Percentiles rank a stretch among this genome's conserved stretches.
Evolutionary conservation across 2,888 invertebrate genomes (phyloP).

Genomic region (Trichogramma evanescens): DNA sequence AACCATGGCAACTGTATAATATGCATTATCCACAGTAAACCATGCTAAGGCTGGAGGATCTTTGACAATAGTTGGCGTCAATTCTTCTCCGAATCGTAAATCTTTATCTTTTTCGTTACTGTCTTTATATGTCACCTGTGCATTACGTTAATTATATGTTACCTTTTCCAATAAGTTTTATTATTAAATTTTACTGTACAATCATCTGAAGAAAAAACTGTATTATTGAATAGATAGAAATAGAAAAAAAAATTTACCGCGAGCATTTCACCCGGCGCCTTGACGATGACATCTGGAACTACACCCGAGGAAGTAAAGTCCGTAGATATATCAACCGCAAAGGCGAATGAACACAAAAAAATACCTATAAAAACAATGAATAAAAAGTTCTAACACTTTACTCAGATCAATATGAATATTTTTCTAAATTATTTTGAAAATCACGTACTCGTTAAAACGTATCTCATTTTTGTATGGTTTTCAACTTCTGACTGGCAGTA

Average conservation of each 20-base stretch:
- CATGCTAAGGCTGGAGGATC: constrained; percentile 28
- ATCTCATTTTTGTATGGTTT: constrained; percentile 8
- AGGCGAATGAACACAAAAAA: constrained; percentile 4
- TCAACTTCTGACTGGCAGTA: not conserved
- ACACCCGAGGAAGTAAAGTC: constrained; percentile 8
- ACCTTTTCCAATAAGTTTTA: not conserved
- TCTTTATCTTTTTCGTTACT: constrained; percentile 16
- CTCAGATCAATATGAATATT: no score
- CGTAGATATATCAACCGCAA: constrained; percentile 11
- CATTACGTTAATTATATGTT: not conserved
- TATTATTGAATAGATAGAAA: not conserved
- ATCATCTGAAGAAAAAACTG: not conserved
- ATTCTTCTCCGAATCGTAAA: constrained; percentile 33
- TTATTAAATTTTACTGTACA: not conserved
- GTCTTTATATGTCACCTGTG: constrained; percentile 17
- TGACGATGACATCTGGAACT: constrained; percentile 14
- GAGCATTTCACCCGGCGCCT: constrained; percentile 13
- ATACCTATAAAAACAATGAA: not conserved
- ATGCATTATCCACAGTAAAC: constrained; percentile 9
- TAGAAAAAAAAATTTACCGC: constrained; percentile 8
- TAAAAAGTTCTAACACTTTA: not conserved
- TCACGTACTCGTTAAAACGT: constrained; percentile 12
- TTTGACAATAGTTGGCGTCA: constrained; percentile 38
- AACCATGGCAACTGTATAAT: constrained; percentile 16
- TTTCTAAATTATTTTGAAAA: not conserved